Percentiles rank a stretch among this genome's conserved stretches.
Evolutionary conservation across 2,888 invertebrate species (phyloP).

Genomic region (Clanis bilineata): DNA sequence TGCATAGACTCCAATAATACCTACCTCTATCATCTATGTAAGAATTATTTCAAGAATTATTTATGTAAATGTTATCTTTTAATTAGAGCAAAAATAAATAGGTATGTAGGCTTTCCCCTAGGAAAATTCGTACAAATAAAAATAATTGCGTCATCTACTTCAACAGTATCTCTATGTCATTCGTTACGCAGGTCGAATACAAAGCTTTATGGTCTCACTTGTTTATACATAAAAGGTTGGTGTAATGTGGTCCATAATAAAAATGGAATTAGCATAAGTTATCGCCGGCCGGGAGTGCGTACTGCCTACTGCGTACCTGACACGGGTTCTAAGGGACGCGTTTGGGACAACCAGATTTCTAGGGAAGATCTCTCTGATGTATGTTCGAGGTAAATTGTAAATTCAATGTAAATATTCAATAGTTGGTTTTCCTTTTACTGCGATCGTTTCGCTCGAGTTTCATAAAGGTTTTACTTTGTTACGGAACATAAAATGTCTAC

Average conservation of each 20-base stretch:
- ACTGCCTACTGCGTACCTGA: conserved; percentile 10
- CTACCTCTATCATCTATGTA: no score
- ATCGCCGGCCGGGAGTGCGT: background rate
- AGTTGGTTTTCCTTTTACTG: background rate
- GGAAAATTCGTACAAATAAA: no score
- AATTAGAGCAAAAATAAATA: no score
- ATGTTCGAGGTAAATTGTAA: background rate
- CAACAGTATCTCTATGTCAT: background rate
- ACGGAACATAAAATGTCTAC: no score
- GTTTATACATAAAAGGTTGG: conserved; percentile 3
- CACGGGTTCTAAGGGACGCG: background rate
- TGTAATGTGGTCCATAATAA: conserved; percentile 10
- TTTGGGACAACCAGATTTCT: background rate
- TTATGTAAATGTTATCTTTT: no score
- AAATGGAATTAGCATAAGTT: conserved; percentile 11
- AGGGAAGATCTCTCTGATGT: background rate
- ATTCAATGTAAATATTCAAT: background rate
- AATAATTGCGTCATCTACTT: no score
- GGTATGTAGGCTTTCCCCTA: no score
- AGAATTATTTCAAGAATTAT: no score
- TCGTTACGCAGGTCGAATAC: background rate
- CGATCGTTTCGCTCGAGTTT: background rate
- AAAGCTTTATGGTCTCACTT: background rate
- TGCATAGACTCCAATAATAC: no score
- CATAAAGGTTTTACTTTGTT: background rate